phyloP scores from a whole-genome alignment of 2,797 vertebrate species.

The Gymnoscopelus microlampas region DNA sequence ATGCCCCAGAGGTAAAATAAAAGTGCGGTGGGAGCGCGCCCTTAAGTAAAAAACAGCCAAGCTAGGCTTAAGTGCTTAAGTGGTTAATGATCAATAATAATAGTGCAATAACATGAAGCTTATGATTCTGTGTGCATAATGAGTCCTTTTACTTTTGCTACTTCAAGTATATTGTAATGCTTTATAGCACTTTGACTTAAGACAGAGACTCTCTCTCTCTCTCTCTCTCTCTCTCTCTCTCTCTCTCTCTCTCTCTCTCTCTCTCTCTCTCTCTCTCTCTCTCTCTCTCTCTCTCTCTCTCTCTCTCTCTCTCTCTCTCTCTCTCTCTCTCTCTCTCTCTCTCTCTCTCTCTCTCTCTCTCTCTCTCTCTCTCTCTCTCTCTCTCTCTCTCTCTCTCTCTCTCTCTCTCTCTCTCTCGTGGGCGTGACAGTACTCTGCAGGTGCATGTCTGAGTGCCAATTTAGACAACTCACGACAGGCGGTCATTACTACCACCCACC shows the following conservation, averaged over 20 bases:
- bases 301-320: neutral
- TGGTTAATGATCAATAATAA: too few relatives aligned
- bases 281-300: neutral
- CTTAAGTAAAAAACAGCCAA: too few relatives aligned
- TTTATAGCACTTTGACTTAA: too few relatives aligned
- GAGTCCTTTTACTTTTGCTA: too few relatives aligned
- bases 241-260: neutral
- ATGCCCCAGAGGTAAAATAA: too few relatives aligned
- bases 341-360: neutral
- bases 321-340: neutral
- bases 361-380: neutral
- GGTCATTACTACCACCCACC: constrained; percentile 58
- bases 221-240: neutral
- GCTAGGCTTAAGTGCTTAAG: too few relatives aligned
- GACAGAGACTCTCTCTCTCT: too few relatives aligned
- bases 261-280: constrained; percentile 12
- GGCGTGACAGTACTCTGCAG: constrained; percentile 55
- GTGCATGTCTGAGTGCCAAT: constrained; percentile 55
- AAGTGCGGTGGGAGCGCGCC: too few relatives aligned
- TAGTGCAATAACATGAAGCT: too few relatives aligned
- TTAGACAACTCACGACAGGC: constrained; percentile 49
- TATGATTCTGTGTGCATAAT: too few relatives aligned
- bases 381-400: constrained; percentile 13
- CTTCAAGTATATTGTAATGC: too few relatives aligned
- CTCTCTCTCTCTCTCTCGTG: constrained; percentile 6